A percentile compares a stretch with the other conserved stretches of the same genome.
These are phyloP conservation scores for Drosophila gunungcola DNA, from an alignment of 1,140 invertebrate genomes.

Conservation along the genomic window DNA sequence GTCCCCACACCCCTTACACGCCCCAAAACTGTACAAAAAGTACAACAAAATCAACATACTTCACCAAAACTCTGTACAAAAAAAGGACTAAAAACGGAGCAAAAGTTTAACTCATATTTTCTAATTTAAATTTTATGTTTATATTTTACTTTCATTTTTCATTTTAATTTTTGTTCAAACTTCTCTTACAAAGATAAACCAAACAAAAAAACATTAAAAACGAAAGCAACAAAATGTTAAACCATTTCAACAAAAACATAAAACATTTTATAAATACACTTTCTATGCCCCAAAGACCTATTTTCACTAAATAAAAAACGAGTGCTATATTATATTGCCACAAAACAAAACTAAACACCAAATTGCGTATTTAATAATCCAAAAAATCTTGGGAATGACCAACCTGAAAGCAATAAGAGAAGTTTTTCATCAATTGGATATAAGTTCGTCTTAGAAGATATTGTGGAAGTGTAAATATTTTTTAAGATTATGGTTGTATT, in stretches of 20 bases:
- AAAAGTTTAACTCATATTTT: constrained; percentile 6
- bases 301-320: constrained; percentile 54
- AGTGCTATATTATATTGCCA: constrained; percentile 22
- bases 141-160: constrained; percentile 20
- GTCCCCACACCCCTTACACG: constrained; percentile 7
- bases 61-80: constrained; percentile 35
- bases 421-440: neutral
- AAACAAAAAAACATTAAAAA: constrained; percentile 18
- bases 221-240: constrained; percentile 27
- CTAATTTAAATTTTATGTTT: constrained; percentile 15
- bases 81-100: constrained; percentile 16
- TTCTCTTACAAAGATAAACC: constrained; percentile 2
- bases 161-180: constrained; percentile 28
- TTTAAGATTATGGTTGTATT: neutral
- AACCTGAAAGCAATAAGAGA: neutral
- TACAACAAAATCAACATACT: constrained; percentile 24
- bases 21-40: constrained; percentile 42
- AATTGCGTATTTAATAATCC: constrained; percentile 50
- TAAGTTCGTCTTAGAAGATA: constrained; percentile 1
- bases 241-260: constrained; percentile 23
- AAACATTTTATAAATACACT: constrained; percentile 38
- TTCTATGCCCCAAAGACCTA: constrained; percentile 30
- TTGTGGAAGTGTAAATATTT: constrained; percentile 14
- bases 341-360: constrained; percentile 19
- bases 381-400: constrained; percentile 14